Base-by-base conservation (phyloP, 2,113 vertebrate genomes). In the Proteles cristata region DNA sequence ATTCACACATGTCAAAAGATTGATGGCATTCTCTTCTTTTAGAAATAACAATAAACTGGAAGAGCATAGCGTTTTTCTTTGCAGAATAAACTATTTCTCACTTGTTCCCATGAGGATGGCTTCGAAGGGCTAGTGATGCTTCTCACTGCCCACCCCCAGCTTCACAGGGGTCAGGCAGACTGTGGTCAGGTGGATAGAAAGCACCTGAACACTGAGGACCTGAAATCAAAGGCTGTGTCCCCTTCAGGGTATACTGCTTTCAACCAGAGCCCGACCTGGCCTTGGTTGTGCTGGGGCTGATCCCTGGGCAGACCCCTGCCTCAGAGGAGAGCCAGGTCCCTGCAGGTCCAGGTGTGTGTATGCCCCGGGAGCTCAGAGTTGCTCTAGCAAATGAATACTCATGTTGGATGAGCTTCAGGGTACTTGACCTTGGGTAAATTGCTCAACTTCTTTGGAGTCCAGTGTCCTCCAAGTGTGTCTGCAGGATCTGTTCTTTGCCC, bases 61-160 rank as follows among this genome's bases (percentile, higher is more conserved):
- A 88, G 93, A 48, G 2, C 39, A 12, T 23, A 11, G 4, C 5
- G 7, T 77, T 95, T 95, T 85, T 68, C 10, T 35, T 76, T 58
- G 4, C 26, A 92, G 88, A 95, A 84, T 80, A 48, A 79, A 87
- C 10, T 35, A 68, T 53, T 96, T 95, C 26, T 89, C 61, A 58
- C 71, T 71, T 58, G 55, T 88, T 77, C n/a, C 48, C 16, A 33
- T 28, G 76, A 45, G 12, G 15, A 45, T 33, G 53, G 45, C 33
- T 71, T 68, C 48, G 16, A 23, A 16, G 68, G 71, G 11, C 17
- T 31, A 79, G 0, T 14, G 28, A 68, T 28, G 4, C 8, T 39
- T 33, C 35, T 84, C 26, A 39, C 33, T 33, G 5, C 25, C 26
- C 16, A 7, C 39, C 10, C 5, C 4, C 28, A 2, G n/a, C 33